Conservation (phyloP, 1,140 invertebrate species). For the Formica exsecta region DNA sequence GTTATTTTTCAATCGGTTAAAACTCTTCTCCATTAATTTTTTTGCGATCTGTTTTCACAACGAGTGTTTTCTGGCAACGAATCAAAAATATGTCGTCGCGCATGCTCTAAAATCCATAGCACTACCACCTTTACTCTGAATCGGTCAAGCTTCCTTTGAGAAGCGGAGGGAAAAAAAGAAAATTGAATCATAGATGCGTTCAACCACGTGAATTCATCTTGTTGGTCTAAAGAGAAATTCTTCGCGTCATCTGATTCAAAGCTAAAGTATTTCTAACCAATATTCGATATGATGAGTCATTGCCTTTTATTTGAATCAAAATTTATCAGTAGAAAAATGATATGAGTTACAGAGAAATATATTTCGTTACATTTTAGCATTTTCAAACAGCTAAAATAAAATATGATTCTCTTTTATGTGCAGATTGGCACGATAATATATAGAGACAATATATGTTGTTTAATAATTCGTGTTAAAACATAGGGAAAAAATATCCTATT, state of each 20-base stretch:
- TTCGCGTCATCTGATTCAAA: slow-evolving; percentile 60
- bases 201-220: slow-evolving; percentile 63
- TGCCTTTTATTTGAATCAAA: slow-evolving; percentile 58
- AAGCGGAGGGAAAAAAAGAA: slow-evolving; percentile 29
- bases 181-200: slow-evolving; percentile 63
- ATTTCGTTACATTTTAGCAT: background rate
- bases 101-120: slow-evolving; percentile 20
- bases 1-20: slow-evolving; percentile 70
- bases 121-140: slow-evolving; percentile 52
- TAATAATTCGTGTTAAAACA: background rate
- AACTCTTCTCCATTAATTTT: slow-evolving; percentile 67
- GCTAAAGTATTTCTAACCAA: slow-evolving; percentile 22
- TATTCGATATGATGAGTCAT: slow-evolving; percentile 49
- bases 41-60: slow-evolving; percentile 59
- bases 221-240: slow-evolving; percentile 54
- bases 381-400: background rate
- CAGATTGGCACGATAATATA: no score
- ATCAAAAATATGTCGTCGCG: slow-evolving; percentile 63
- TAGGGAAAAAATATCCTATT: background rate
- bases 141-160: slow-evolving; percentile 41
- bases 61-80: slow-evolving; percentile 48
- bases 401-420: background rate
- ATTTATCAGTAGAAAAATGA: slow-evolving; percentile 43
- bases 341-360: background rate
- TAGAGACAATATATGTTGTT: background rate